Percentiles rank a stretch among this genome's conserved stretches.
Conservation (phyloP, 1,140 invertebrate species). For the Drosophila ambigua region DNA sequence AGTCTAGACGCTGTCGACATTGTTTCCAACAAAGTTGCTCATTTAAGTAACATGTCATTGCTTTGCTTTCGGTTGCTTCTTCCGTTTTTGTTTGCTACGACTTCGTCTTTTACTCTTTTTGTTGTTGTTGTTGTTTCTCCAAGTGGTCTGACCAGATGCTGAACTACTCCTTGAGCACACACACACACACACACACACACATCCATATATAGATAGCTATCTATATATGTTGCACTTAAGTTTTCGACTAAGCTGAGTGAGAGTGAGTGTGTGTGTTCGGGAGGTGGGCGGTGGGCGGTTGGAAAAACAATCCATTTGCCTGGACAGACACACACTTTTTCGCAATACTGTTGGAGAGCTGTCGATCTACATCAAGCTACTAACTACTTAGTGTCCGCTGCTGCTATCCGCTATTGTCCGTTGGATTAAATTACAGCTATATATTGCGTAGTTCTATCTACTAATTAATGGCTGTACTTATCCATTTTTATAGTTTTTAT, state of each 20-base stretch:
- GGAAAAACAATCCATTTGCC: conserved; percentile 44
- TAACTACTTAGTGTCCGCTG: conserved; percentile 46
- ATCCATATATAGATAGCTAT: too few relatives aligned
- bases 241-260: conserved; percentile 11
- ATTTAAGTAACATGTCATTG: conserved; percentile 82
- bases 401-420: conserved; percentile 25
- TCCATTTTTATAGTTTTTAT: not conserved
- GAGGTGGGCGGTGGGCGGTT: not conserved
- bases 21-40: conserved; percentile 82
- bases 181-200: not conserved
- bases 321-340: conserved; percentile 37
- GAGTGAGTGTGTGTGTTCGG: too few relatives aligned
- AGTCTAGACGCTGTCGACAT: conserved; percentile 81
- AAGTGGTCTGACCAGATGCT: conserved; percentile 51
- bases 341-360: conserved; percentile 30
- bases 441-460: conserved; percentile 28
- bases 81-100: conserved; percentile 29
- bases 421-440: conserved; percentile 35
- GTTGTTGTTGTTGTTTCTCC: conserved; percentile 23
- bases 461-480: conserved; percentile 12
- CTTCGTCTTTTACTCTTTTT: conserved; percentile 29
- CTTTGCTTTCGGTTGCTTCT: conserved; percentile 46
- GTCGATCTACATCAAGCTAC: conserved; percentile 38
- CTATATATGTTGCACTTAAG: conserved; percentile 43
- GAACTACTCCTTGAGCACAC: conserved; percentile 42